Percentiles rank a stretch among this genome's conserved stretches.
phyloP scores from a whole-genome alignment of 92 coral and sea anemone species.

The Phenganax subtilis region DNA sequence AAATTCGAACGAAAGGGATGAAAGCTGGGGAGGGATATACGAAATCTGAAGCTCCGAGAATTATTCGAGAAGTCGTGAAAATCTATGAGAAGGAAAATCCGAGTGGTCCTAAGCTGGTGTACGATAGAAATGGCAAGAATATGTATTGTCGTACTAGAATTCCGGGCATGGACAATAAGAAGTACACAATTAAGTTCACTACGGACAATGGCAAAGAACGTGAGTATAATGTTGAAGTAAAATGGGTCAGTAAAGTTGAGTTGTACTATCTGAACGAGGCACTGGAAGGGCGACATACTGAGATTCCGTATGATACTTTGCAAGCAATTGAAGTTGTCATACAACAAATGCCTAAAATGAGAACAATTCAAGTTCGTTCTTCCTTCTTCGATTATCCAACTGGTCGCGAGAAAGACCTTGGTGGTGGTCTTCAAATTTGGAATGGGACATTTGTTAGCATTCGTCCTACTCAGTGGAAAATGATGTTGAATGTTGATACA shows the following conservation, averaged over 20 bases:
- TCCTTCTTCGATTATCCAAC: constrained; percentile 42
- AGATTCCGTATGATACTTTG: constrained; percentile 36
- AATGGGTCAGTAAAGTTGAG: constrained; percentile 66
- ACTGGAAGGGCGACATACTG: constrained; percentile 37
- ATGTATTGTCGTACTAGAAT: constrained; percentile 59
- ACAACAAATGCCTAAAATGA: constrained; percentile 39
- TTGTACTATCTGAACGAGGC: constrained; percentile 33
- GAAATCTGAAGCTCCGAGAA: constrained; percentile 24
- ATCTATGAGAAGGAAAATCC: constrained; percentile 43
- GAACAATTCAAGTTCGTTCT: constrained; percentile 37
- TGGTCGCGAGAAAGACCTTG: constrained; percentile 36
- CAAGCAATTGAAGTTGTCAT: constrained; percentile 47
- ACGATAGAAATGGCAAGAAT: constrained; percentile 68
- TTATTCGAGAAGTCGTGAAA: constrained; percentile 47
- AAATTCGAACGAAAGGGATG: constrained; percentile 51
- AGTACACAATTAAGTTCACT: not conserved
- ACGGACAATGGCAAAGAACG: constrained; percentile 38
- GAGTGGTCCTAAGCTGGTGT: constrained; percentile 60
- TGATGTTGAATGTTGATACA: constrained; percentile 47
- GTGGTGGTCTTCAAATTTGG: constrained; percentile 50
- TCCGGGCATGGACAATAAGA: constrained; percentile 44
- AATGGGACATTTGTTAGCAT: constrained; percentile 46
- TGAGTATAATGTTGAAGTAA: constrained; percentile 49
- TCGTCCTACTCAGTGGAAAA: constrained; percentile 52
- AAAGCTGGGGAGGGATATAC: constrained; percentile 34